Conservation (phyloP, 2,888 invertebrate genomes). For the Brenthis daphne region DNA sequence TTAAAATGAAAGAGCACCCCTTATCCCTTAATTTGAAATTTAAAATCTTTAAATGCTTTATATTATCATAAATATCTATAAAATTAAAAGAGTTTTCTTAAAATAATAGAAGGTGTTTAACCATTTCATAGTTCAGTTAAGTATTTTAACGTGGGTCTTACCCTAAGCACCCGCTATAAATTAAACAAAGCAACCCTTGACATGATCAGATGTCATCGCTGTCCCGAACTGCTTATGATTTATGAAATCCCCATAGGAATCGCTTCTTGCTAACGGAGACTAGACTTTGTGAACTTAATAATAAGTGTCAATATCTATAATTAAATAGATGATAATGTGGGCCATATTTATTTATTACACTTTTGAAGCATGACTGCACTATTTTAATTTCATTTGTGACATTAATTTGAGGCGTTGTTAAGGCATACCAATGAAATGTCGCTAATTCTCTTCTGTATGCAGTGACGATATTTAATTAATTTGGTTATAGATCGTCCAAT, state of each 20-base stretch:
- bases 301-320: not conserved
- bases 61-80: too few relatives aligned
- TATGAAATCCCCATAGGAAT: conserved; percentile 32
- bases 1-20: too few relatives aligned
- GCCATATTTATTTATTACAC: conserved; percentile 16
- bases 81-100: too few relatives aligned
- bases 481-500: too few relatives aligned
- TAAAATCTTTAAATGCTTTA: too few relatives aligned
- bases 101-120: too few relatives aligned
- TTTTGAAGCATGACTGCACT: conserved; percentile 21
- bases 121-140: conserved; percentile 3
- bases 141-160: conserved; percentile 19
- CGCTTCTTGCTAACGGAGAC: not conserved
- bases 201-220: conserved; percentile 40
- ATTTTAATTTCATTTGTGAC: conserved; percentile 26
- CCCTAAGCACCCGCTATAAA: conserved; percentile 25
- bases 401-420: conserved; percentile 22
- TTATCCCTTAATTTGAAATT: too few relatives aligned
- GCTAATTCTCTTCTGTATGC: too few relatives aligned
- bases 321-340: not conserved
- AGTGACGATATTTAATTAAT: too few relatives aligned
- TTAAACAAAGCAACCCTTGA: conserved; percentile 29
- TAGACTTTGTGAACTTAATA: not conserved
- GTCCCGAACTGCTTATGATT: conserved; percentile 38
- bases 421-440: not conserved